These are phyloP conservation scores for Daboia siamensis DNA, from an alignment of 2,113 vertebrate genomes.

Conservation along the genomic window DNA sequence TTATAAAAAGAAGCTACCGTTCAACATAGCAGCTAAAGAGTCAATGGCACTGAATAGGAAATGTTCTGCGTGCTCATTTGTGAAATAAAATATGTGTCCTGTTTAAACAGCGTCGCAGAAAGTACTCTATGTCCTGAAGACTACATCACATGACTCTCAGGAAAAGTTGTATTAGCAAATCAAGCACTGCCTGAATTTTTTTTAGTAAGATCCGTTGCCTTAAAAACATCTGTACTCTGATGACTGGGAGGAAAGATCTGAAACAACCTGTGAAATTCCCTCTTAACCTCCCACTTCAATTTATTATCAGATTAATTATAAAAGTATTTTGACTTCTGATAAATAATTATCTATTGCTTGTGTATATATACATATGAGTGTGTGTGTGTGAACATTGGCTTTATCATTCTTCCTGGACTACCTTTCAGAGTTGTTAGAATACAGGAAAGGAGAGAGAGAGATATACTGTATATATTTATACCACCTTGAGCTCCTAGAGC, in stretches of 20 bases:
- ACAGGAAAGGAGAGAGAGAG: not conserved
- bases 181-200: not conserved
- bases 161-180: not conserved
- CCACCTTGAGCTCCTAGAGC: not conserved
- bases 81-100: not conserved
- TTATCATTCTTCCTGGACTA: not conserved
- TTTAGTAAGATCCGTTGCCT: not conserved
- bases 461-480: not conserved
- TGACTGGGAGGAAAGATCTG: not conserved
- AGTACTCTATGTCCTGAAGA: rapidly evolving
- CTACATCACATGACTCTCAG: not conserved
- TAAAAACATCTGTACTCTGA: not conserved
- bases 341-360: not conserved
- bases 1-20: not conserved
- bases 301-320: not conserved
- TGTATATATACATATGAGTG: not conserved
- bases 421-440: not conserved
- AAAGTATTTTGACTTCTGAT: not conserved
- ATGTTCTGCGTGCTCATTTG: not conserved
- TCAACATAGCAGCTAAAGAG: rapidly evolving
- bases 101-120: rapidly evolving
- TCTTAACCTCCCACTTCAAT: not conserved
- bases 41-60: rapidly evolving
- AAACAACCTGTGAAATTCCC: not conserved
- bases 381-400: not conserved